Base-by-base conservation (phyloP, 2,113 vertebrate genomes). In the Athene cunicularia region DNA sequence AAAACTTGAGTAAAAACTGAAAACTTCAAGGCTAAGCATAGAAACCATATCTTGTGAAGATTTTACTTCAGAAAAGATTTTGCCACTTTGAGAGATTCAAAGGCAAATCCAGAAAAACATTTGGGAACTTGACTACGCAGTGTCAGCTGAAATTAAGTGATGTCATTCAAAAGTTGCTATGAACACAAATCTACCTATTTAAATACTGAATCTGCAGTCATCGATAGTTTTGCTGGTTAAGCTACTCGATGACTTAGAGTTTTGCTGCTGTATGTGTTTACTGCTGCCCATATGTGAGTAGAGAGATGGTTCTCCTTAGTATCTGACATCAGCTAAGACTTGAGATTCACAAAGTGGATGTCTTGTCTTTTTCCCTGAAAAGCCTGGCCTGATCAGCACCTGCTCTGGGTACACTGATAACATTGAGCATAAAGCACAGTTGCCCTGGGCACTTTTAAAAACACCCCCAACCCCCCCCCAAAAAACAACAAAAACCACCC, bases 51-150 rank as follows among this genome's bases (percentile, higher is more conserved):
- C 50, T 87, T 87, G 43, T 74, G 64, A 94, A 74, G 63, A n/a
- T 80, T 80, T 64, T 80, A 83, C 56, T 95, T 94, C 64, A 90
- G 15, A 89, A 86, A 66, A 76, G 15, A 33, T 83, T 71, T 50
- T 85, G 33, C 27, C 80, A 39, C 62, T 86, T 81, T 91, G 68
- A 80, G 63, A 62, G 26, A 86, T 94, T 96, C 68, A 95, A 84
- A 91, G 60, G 32, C 45, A 63, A 20, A 55, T 71, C 72, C 43
- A 63, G 67, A 70, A 94, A 77, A 94, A 53, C 37, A 50, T 66
- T 70, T 91, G 58, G 37, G 53, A 92, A 77, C 47, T 8, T 80
- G 27, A 71, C 59, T 92, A 1, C 2, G 11, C 59, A 37, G 0
- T 74, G 50, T 86, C 76, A 56, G 28, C 86, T 89, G 52, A 73